These are phyloP conservation scores for Leptinotarsa texana DNA, from an alignment of 1,140 invertebrate species.

Conservation along the genomic window DNA sequence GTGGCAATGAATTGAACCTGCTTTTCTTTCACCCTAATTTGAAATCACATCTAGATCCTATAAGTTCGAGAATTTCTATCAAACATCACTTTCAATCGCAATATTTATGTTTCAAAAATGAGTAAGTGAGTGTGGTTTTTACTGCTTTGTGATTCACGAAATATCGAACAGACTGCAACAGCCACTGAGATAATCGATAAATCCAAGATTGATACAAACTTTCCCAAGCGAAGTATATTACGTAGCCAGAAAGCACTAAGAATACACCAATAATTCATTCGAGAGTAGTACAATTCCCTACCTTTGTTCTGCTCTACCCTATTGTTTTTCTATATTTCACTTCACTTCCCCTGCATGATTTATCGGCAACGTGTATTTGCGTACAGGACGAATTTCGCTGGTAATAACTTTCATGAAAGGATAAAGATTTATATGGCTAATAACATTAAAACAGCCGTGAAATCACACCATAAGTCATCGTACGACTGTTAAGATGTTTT, in stretches of 20 bases:
- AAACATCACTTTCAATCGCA: too few relatives aligned
- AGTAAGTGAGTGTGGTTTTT: too few relatives aligned
- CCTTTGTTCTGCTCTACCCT: slow-evolving; percentile 1
- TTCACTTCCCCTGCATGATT: neutral
- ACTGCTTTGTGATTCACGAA: too few relatives aligned
- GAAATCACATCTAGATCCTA: too few relatives aligned
- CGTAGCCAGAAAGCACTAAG: neutral
- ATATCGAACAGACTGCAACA: too few relatives aligned
- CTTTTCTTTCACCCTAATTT: too few relatives aligned
- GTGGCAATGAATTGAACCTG: too few relatives aligned
- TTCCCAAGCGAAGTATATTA: too few relatives aligned
- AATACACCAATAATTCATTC: neutral
- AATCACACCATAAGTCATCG: slow-evolving; percentile 5
- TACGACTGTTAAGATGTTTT: neutral
- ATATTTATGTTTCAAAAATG: too few relatives aligned
- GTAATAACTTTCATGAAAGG: neutral
- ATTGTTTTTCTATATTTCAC: slow-evolving; percentile 3
- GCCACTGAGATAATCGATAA: too few relatives aligned
- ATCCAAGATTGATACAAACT: too few relatives aligned
- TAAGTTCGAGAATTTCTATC: too few relatives aligned
- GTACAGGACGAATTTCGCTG: neutral
- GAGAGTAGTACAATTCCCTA: neutral
- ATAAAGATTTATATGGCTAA: slow-evolving; percentile 6
- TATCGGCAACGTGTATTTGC: neutral
- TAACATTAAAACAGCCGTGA: slow-evolving; percentile 2